Percentiles rank a stretch among this genome's conserved stretches.
Conservation (phyloP, 2,797 vertebrate species). For the Muraenolepis orangiensis region DNA sequence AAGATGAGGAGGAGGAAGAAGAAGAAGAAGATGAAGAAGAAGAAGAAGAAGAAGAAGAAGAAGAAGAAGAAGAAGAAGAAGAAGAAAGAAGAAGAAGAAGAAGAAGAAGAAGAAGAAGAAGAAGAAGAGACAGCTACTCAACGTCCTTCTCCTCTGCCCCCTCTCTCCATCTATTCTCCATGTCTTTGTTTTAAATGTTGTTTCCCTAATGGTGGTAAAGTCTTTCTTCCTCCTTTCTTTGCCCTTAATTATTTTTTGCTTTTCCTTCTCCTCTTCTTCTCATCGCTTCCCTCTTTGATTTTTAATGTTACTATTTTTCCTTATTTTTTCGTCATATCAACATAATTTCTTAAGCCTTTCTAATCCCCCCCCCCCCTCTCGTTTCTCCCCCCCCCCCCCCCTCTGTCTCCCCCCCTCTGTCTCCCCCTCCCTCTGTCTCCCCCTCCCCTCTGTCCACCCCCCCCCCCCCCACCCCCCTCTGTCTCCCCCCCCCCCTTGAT, state of each 20-base stretch:
- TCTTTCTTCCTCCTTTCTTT: background rate
- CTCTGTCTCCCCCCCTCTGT: too few relatives aligned
- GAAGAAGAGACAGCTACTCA: background rate
- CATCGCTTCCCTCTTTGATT: slow-evolving; percentile 14
- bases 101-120: slow-evolving; percentile 43
- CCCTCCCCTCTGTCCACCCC: too few relatives aligned
- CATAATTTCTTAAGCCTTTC: background rate
- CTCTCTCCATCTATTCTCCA: slow-evolving; percentile 34
- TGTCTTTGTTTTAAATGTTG: slow-evolving; percentile 2
- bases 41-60: slow-evolving; percentile 60
- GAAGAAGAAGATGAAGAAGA: background rate
- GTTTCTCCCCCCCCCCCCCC: background rate
- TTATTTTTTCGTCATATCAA: slow-evolving; percentile 22
- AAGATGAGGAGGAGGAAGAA: slow-evolving; percentile 47
- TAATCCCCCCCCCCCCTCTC: background rate
- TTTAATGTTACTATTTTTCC: slow-evolving; percentile 20
- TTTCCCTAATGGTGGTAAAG: background rate
- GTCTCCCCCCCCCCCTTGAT: too few relatives aligned
- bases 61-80: slow-evolving; percentile 47
- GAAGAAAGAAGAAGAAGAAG: slow-evolving; percentile 54
- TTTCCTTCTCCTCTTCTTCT: slow-evolving; percentile 13
- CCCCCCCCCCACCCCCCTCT: slow-evolving; percentile 2
- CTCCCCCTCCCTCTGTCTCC: slow-evolving; percentile 7
- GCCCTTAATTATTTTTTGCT: background rate
- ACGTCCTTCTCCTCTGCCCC: background rate